These are phyloP conservation scores for Numenius arquata DNA, from an alignment of 2,113 vertebrate species.

Conservation along the genomic window DNA sequence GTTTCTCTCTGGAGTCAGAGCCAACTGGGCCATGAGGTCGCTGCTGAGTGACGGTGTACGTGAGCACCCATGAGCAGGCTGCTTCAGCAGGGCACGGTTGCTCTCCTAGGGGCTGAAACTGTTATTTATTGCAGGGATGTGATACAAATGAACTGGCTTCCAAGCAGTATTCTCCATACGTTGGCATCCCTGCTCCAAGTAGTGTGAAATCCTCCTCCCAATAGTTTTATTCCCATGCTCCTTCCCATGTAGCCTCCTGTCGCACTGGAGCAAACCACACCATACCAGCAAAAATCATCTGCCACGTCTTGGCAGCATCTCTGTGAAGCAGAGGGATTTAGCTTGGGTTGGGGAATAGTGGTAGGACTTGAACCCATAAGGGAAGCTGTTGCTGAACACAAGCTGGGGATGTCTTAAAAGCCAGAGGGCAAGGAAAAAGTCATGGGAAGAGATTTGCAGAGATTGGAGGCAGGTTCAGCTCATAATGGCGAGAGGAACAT, in stretches of 20 bases:
- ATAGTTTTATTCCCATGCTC: neutral
- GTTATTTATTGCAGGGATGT: neutral
- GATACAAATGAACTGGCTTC: neutral
- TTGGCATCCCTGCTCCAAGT: neutral
- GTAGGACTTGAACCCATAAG: neutral
- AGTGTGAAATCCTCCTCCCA: neutral
- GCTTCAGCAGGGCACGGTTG: neutral
- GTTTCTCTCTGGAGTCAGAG: neutral
- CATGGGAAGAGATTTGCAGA: neutral
- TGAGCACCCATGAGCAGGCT: neutral
- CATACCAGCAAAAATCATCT: neutral
- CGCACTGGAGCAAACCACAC: neutral
- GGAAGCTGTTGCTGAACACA: neutral
- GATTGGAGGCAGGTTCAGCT: neutral
- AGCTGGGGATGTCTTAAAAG: neutral
- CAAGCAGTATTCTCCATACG: neutral
- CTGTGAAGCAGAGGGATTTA: neutral
- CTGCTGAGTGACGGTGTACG: rapidly evolving
- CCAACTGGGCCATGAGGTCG: neutral
- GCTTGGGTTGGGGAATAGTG: neutral
- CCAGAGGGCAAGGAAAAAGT: neutral
- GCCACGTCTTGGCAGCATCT: neutral
- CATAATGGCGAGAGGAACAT: rapidly evolving
- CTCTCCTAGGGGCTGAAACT: neutral
- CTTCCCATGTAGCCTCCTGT: neutral